Evolutionary conservation across 2,888 invertebrate species (phyloP).

Genomic region (Chloroclystis v-ata): DNA sequence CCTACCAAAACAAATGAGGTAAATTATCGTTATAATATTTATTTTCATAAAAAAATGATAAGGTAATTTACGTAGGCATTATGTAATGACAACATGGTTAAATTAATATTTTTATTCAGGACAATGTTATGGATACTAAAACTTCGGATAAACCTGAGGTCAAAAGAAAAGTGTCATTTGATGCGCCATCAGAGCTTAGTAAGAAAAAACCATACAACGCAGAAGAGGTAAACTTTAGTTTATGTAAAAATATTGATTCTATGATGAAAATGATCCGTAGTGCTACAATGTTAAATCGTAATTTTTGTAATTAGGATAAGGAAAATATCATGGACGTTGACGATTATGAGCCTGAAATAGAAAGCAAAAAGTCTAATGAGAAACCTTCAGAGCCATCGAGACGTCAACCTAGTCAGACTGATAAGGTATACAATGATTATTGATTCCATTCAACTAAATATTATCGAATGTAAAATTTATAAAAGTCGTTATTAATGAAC

Average conservation of each 20-base stretch:
- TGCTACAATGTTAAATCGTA: not conserved
- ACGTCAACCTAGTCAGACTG: constrained; percentile 10
- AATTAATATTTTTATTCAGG: constrained; percentile 23
- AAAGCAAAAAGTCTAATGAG: constrained; percentile 31
- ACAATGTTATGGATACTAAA: constrained; percentile 32
- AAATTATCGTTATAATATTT: constrained; percentile 8
- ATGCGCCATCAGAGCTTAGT: constrained; percentile 33
- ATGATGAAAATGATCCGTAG: too few relatives aligned
- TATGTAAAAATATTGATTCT: too few relatives aligned
- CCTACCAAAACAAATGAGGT: constrained; percentile 44
- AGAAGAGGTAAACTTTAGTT: constrained; percentile 34
- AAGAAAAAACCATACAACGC: constrained; percentile 36
- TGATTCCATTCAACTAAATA: not conserved
- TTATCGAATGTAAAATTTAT: too few relatives aligned
- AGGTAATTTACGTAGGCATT: too few relatives aligned
- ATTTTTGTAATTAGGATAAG: constrained; percentile 30
- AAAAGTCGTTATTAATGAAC: too few relatives aligned
- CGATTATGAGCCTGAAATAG: constrained; percentile 21
- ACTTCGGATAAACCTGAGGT: constrained; percentile 33
- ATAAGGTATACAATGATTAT: constrained; percentile 5
- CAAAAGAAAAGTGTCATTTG: constrained; percentile 36
- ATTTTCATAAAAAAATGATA: too few relatives aligned
- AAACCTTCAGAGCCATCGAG: constrained; percentile 31
- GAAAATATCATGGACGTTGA: constrained; percentile 31
- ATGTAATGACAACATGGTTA: too few relatives aligned